Conservation (phyloP, 2,113 vertebrate species). For the Murina feae region DNA sequence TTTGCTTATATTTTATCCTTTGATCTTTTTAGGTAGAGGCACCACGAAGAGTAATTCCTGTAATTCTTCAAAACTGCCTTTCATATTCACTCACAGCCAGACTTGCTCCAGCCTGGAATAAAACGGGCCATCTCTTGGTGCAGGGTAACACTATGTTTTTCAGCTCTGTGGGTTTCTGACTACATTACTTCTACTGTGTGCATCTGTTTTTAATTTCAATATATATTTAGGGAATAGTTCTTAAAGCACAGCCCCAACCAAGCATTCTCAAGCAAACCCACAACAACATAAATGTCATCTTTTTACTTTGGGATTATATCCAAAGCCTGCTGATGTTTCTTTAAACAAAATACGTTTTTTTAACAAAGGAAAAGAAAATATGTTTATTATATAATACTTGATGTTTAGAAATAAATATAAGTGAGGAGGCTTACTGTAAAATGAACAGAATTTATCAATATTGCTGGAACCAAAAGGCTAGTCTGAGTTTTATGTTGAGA, state of each 20-base stretch:
- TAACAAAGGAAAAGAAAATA: background rate
- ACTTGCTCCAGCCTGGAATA: constrained; percentile 91
- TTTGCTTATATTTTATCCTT: background rate
- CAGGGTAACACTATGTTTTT: constrained; percentile 80
- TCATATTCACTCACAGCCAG: constrained; percentile 86
- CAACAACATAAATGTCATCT: background rate
- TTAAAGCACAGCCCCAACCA: background rate
- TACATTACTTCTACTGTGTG: background rate
- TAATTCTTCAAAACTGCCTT: constrained; percentile 86
- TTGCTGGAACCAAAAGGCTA: background rate
- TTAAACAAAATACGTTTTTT: background rate
- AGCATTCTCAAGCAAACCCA: background rate
- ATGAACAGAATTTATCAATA: background rate
- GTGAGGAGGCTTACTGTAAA: background rate
- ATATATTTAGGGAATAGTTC: background rate
- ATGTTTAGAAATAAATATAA: background rate
- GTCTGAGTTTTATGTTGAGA: background rate
- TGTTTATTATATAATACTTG: background rate
- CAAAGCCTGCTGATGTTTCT: background rate
- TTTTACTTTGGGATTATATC: background rate
- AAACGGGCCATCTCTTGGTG: constrained; percentile 87
- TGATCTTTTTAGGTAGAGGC: constrained; percentile 78
- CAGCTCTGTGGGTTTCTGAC: background rate
- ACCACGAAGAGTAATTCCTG: constrained; percentile 82
- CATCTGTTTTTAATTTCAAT: constrained; percentile 20